Evolutionary conservation across 2,888 invertebrate species (phyloP).

Genomic region (Mylabris sibirica): DNA sequence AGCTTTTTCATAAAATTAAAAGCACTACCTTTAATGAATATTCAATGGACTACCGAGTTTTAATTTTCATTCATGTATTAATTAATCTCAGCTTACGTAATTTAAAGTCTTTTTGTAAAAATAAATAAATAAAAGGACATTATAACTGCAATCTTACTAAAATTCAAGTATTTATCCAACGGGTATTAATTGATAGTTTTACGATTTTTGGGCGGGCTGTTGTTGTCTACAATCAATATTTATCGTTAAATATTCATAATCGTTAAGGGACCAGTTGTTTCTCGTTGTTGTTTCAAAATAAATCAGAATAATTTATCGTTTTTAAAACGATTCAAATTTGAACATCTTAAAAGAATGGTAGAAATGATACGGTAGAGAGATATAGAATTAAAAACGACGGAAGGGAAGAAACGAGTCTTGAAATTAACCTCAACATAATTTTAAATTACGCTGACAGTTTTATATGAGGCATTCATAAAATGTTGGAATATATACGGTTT

Average conservation of each 20-base stretch:
- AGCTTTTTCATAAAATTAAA: constrained; percentile 29
- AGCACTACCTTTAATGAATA: constrained; percentile 36
- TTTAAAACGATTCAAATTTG: constrained; percentile 26
- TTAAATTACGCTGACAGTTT: constrained; percentile 40
- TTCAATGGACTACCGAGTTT: constrained; percentile 30
- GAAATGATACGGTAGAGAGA: background rate
- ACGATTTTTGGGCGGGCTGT: constrained; percentile 28
- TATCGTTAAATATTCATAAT: constrained; percentile 23
- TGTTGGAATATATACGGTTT: constrained; percentile 32
- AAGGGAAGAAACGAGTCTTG: constrained; percentile 19
- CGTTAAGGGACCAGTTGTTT: background rate
- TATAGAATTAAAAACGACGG: background rate
- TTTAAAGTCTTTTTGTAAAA: constrained; percentile 14
- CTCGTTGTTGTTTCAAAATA: constrained; percentile 13
- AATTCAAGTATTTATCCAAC: background rate
- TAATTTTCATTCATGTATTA: constrained; percentile 33
- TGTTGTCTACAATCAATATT: constrained; percentile 27
- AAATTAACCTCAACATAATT: constrained; percentile 38
- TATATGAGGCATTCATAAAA: constrained; percentile 31
- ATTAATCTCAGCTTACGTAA: constrained; percentile 26
- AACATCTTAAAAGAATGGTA: background rate
- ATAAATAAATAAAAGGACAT: too few relatives aligned
- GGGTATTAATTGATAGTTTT: constrained; percentile 30
- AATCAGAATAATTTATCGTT: constrained; percentile 32
- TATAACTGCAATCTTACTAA: too few relatives aligned